Evolutionary conservation across 2,888 invertebrate species (phyloP).

Genomic region (Lomographa bimaculata): DNA sequence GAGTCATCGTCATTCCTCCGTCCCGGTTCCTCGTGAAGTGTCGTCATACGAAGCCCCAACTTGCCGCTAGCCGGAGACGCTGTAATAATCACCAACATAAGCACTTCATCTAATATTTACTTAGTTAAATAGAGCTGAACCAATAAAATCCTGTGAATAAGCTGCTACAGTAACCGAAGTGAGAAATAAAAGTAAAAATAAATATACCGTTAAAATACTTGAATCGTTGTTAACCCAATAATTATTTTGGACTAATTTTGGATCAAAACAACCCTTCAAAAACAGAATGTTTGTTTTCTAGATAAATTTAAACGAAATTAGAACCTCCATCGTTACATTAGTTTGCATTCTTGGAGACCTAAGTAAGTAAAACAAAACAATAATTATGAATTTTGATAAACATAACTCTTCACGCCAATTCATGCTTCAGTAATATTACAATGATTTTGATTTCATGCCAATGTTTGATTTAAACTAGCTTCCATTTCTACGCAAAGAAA

Average conservation of each 20-base stretch:
- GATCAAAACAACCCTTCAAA: no score
- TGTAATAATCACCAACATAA: conserved; percentile 51
- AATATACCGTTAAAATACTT: not conserved
- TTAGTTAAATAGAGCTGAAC: not conserved
- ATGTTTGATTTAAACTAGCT: conserved; percentile 13
- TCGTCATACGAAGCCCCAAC: conserved; percentile 94
- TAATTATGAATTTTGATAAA: conserved; percentile 6
- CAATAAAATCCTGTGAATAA: conserved; percentile 13
- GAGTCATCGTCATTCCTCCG: conserved; percentile 74
- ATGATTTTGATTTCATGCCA: conserved; percentile 27
- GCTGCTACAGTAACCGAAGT: conserved; percentile 15
- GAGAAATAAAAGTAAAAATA: conserved; percentile 2
- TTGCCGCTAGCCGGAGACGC: conserved; percentile 94
- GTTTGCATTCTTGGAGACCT: no score
- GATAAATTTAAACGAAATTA: no score
- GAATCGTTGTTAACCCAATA: no score
- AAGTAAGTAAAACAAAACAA: not conserved
- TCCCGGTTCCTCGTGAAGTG: conserved; percentile 93
- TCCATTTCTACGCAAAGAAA: conserved; percentile 27
- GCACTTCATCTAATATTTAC: not conserved
- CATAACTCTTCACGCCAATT: conserved; percentile 5
- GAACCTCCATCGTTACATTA: no score
- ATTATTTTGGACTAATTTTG: no score
- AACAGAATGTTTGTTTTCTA: no score
- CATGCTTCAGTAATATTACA: conserved; percentile 21